These are phyloP conservation scores for Merodon equestris DNA, from an alignment of 2,888 invertebrate species.

Conservation along the genomic window DNA sequence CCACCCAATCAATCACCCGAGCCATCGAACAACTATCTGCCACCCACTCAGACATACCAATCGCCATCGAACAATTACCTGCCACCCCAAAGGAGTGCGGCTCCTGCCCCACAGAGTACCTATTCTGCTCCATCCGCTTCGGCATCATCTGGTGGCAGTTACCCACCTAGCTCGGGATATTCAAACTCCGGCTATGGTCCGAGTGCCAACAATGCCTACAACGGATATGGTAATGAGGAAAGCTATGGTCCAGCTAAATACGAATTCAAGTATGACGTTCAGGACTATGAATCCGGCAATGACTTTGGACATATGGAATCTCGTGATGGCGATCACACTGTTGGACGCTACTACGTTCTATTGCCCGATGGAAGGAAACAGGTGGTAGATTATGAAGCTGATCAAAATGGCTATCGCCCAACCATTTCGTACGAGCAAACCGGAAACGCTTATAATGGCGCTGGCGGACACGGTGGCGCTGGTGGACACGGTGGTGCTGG, in stretches of 20 bases:
- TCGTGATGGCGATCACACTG: slow-evolving; percentile 82
- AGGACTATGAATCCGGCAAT: slow-evolving; percentile 83
- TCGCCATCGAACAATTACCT: slow-evolving; percentile 74
- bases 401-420: slow-evolving; percentile 84
- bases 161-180: slow-evolving; percentile 53
- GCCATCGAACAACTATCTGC: slow-evolving; percentile 79
- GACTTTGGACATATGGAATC: slow-evolving; percentile 85
- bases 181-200: slow-evolving; percentile 31
- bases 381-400: slow-evolving; percentile 86
- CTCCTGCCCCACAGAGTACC: slow-evolving; percentile 73
- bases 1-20: slow-evolving; percentile 78
- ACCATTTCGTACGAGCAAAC: slow-evolving; percentile 84
- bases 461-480: slow-evolving; percentile 69
- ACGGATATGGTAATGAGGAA: slow-evolving; percentile 73
- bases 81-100: slow-evolving; percentile 79
- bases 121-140: slow-evolving; percentile 75
- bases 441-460: slow-evolving; percentile 74
- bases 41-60: slow-evolving; percentile 77
- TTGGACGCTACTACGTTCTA: slow-evolving; percentile 83
- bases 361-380: slow-evolving; percentile 85
- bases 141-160: slow-evolving; percentile 67
- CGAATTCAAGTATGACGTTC: slow-evolving; percentile 84
- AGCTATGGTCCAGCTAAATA: slow-evolving; percentile 84
- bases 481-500: slow-evolving; percentile 63
- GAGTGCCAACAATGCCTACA: slow-evolving; percentile 53